Conservation (phyloP, 2,797 vertebrate genomes). For the Uromys caudimaculatus region DNA sequence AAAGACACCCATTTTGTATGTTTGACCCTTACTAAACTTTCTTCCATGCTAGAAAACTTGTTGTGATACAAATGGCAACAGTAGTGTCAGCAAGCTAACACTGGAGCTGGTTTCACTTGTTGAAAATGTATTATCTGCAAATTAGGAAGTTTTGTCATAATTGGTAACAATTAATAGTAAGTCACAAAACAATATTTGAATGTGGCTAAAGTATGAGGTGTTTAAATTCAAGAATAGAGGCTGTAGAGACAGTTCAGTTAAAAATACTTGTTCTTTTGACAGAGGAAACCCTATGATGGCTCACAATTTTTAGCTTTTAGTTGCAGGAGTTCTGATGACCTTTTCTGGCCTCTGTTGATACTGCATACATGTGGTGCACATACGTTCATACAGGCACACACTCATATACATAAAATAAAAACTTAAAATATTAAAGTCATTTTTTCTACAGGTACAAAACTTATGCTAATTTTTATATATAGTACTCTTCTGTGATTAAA, state of each 20-base stretch:
- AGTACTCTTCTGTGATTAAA: neutral
- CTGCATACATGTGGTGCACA: neutral
- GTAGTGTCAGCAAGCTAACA: neutral
- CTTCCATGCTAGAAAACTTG: neutral
- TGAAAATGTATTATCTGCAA: conserved; percentile 4
- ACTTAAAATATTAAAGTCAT: neutral
- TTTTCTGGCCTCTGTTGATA: neutral
- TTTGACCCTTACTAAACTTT: neutral
- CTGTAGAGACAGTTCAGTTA: neutral
- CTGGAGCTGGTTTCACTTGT: neutral
- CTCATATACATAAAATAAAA: neutral
- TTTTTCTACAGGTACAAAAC: neutral
- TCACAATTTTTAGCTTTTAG: neutral
- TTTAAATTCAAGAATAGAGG: neutral
- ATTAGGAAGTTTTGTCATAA: neutral
- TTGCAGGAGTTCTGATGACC: neutral
- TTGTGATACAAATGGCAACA: neutral
- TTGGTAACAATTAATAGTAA: neutral
- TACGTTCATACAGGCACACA: neutral
- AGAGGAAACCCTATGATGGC: neutral
- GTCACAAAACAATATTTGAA: neutral
- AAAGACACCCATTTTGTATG: neutral
- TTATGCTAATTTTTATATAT: neutral
- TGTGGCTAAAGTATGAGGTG: neutral
- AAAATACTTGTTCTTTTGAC: neutral